Evolutionary conservation across 2,113 vertebrate species (phyloP).

Genomic region (Pseudonaja textilis): DNA sequence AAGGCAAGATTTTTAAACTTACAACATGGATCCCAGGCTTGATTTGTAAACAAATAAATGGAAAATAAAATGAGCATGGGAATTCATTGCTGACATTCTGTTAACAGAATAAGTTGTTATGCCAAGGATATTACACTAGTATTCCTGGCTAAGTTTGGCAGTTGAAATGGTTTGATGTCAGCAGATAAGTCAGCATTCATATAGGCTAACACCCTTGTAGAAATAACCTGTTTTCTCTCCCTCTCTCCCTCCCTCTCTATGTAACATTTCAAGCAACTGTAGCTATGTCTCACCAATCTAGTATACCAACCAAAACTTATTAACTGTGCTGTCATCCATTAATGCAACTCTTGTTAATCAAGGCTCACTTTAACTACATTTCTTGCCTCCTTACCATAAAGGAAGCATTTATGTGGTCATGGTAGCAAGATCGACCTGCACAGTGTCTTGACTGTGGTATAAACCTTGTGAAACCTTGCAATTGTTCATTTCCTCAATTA

Average conservation of each 20-base stretch:
- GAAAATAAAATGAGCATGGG: neutral
- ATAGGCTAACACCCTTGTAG: conserved; percentile 1
- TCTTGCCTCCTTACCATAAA: conserved; percentile 49
- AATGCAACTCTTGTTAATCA: conserved; percentile 79
- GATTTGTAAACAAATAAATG: neutral
- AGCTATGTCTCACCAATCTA: conserved; percentile 55
- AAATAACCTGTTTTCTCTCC: neutral
- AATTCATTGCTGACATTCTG: neutral
- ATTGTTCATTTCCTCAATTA: neutral
- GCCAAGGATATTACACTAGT: neutral
- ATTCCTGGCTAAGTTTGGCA: neutral
- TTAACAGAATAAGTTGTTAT: conserved; percentile 4
- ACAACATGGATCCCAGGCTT: neutral
- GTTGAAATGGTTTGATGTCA: neutral
- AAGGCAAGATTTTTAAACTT: conserved; percentile 9
- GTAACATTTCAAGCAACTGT: conserved; percentile 57
- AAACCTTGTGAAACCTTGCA: neutral
- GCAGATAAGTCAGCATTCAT: conserved; percentile 9
- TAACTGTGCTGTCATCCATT: conserved; percentile 86
- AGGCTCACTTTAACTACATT: conserved; percentile 74
- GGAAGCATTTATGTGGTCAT: conserved; percentile 12
- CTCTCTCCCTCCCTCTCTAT: neutral
- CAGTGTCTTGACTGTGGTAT: conserved; percentile 4
- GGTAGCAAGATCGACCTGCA: conserved; percentile 23
- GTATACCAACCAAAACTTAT: conserved; percentile 76